Conservation (phyloP, 2,113 vertebrate genomes). For the Speoplatyrhinus poulsoni region DNA sequence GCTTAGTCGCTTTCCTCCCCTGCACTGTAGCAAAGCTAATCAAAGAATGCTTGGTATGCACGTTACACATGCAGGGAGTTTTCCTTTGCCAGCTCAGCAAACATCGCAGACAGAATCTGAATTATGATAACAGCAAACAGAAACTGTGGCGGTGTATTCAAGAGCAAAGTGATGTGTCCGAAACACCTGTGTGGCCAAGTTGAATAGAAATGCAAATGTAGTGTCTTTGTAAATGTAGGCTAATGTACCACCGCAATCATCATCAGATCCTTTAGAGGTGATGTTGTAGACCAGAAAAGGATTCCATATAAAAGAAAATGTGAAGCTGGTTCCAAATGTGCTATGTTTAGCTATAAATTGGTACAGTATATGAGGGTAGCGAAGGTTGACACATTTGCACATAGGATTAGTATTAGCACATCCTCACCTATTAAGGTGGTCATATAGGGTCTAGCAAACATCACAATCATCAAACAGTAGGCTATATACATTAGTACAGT, state of each 20-base stretch:
- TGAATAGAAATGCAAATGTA: background rate
- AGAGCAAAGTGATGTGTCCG: background rate
- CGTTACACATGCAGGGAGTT: conserved; percentile 2
- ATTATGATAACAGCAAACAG: background rate
- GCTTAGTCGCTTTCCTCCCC: conserved; percentile 5
- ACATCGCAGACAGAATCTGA: background rate
- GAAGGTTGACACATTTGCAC: too few relatives aligned
- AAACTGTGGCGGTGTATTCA: background rate
- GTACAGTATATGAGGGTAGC: too few relatives aligned
- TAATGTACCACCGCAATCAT: background rate
- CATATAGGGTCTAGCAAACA: background rate
- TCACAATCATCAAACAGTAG: background rate
- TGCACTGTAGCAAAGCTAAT: background rate
- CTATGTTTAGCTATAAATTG: too few relatives aligned
- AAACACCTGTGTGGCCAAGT: background rate
- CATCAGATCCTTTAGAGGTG: background rate
- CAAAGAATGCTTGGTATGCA: conserved; percentile 18
- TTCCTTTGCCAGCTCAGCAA: background rate
- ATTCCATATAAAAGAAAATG: background rate
- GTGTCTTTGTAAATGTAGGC: background rate
- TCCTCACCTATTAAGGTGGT: too few relatives aligned
- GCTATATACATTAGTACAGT: background rate
- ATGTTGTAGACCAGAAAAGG: background rate
- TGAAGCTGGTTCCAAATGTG: too few relatives aligned
- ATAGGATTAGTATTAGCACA: too few relatives aligned